phyloP scores from a whole-genome alignment of 2,797 vertebrate species.

The Rhabdomys pumilio region DNA sequence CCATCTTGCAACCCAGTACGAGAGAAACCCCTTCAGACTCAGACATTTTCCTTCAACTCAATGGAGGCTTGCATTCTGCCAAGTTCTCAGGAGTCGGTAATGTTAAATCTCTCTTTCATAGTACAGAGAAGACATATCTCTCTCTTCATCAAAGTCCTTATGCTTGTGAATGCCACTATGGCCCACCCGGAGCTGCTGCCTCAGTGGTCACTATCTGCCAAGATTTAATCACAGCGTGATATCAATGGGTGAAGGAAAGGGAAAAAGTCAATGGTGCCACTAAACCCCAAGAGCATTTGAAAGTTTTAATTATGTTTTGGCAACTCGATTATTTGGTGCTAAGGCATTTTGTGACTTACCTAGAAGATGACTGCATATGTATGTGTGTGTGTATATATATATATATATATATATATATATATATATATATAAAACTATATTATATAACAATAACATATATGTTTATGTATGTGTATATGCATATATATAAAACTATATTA shows the following conservation, averaged over 20 bases:
- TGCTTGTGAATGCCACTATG: background rate
- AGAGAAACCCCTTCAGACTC: background rate
- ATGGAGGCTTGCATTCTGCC: background rate
- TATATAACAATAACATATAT: too few relatives aligned
- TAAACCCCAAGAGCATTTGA: slow-evolving; percentile 4
- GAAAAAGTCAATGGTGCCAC: background rate
- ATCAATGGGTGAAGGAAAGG: background rate
- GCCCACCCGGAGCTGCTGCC: background rate
- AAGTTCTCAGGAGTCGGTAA: background rate
- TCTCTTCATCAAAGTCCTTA: slow-evolving; percentile 41
- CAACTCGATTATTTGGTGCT: background rate
- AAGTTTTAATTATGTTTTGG: slow-evolving; percentile 20
- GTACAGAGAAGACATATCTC: slow-evolving; percentile 19
- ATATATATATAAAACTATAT: background rate
- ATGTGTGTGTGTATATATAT: background rate
- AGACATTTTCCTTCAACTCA: background rate
- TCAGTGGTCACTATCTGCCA: background rate
- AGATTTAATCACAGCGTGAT: slow-evolving; percentile 34
- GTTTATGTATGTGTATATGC: too few relatives aligned
- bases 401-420: background rate
- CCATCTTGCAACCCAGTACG: background rate
- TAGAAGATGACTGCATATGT: background rate
- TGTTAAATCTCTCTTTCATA: background rate
- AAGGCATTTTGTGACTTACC: background rate
- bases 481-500: background rate